Evolutionary conservation across 2,113 vertebrate genomes (phyloP).

Genomic region (Amblyopsis rosae): DNA sequence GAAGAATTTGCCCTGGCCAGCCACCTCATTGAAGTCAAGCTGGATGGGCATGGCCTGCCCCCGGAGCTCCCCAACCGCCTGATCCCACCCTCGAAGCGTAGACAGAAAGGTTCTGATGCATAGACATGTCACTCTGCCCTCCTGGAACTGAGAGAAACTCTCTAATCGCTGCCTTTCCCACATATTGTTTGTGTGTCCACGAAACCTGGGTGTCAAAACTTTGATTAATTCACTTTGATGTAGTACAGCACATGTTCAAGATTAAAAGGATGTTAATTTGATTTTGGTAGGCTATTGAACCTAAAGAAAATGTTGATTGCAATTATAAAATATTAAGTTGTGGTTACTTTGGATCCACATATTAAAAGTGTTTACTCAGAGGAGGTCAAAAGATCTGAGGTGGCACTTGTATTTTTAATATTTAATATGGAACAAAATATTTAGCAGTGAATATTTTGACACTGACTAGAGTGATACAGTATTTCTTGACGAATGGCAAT

Average conservation of each 20-base stretch:
- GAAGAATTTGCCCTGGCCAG: slow-evolving; percentile 92
- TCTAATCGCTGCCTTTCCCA: slow-evolving; percentile 17
- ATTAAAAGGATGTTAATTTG: slow-evolving; percentile 11
- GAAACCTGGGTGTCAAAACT: slow-evolving; percentile 30
- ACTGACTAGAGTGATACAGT: slow-evolving; percentile 18
- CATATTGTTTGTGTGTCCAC: slow-evolving; percentile 43
- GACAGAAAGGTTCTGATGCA: slow-evolving; percentile 86
- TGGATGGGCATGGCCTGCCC: slow-evolving; percentile 88
- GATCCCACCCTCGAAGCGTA: slow-evolving; percentile 88
- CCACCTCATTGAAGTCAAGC: slow-evolving; percentile 91
- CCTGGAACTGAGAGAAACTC: slow-evolving; percentile 27
- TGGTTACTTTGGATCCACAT: slow-evolving; percentile 29
- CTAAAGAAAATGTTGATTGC: slow-evolving; percentile 17
- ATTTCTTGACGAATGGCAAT: slow-evolving; percentile 3
- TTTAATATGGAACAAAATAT: slow-evolving; percentile 11
- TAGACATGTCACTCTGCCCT: slow-evolving; percentile 36
- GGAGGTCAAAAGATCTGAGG: slow-evolving; percentile 14
- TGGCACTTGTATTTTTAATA: too few relatives aligned
- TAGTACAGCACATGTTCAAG: slow-evolving; percentile 8
- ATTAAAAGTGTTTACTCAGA: slow-evolving; percentile 39
- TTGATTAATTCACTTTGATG: background rate
- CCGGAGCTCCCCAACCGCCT: slow-evolving; percentile 84
- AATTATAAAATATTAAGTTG: slow-evolving; percentile 24
- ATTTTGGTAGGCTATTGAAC: background rate
- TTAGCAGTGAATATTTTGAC: background rate